Percentiles rank a stretch among this genome's conserved stretches.
These are phyloP conservation scores for Drosophila lacteicornis DNA, from an alignment of 1,140 invertebrate species.

Conservation along the genomic window DNA sequence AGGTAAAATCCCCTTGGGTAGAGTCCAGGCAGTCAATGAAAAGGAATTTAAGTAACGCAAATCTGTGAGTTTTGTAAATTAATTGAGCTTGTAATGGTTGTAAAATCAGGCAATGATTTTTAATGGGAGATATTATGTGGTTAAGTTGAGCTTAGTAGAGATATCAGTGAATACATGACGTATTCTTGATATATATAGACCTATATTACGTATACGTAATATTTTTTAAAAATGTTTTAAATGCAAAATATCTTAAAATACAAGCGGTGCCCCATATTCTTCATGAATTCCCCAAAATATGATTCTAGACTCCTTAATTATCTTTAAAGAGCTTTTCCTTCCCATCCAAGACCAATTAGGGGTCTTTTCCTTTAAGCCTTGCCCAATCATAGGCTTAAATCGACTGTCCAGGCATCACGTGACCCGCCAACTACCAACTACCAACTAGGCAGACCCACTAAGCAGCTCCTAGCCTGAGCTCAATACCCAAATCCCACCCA, in stretches of 20 bases:
- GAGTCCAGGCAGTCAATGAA: neutral
- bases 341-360: neutral
- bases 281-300: neutral
- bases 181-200: slow-evolving; percentile 4
- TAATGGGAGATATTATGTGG: neutral
- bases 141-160: neutral
- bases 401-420: slow-evolving; percentile 9
- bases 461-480: slow-evolving; percentile 20
- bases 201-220: slow-evolving; percentile 6
- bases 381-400: slow-evolving; percentile 6
- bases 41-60: neutral
- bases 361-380: neutral
- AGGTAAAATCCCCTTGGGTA: neutral
- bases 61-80: neutral
- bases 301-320: too few relatives aligned
- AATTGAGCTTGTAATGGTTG: neutral
- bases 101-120: neutral
- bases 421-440: slow-evolving; percentile 55
- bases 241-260: neutral
- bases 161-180: neutral
- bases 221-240: too few relatives aligned
- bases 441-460: slow-evolving; percentile 26
- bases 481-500: slow-evolving; percentile 24
- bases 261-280: too few relatives aligned
- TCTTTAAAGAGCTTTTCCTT: too few relatives aligned